Percentiles rank a stretch among this genome's conserved stretches.
These are phyloP conservation scores for Amphimedon queenslandica DNA, from an alignment of 37 sponge, comb jelly and placozoan genomes.

Conservation along the genomic window DNA sequence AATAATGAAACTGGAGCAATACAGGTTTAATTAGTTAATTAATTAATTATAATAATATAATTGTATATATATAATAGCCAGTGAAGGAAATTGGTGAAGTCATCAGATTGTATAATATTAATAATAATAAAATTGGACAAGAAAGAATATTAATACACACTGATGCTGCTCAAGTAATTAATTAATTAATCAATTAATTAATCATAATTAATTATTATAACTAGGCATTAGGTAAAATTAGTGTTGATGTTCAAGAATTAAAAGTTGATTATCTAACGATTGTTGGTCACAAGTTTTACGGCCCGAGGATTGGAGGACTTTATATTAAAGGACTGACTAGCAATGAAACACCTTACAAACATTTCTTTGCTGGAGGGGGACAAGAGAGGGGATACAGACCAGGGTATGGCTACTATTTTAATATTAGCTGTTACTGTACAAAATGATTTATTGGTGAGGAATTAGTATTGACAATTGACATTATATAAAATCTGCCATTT, in stretches of 20 bases:
- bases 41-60: neutral
- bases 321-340: constrained; percentile 56
- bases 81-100: constrained; percentile 41
- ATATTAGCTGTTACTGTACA: too few relatives aligned
- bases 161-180: constrained; percentile 50
- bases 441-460: too few relatives aligned
- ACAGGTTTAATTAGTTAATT: constrained; percentile 24
- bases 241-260: constrained; percentile 53
- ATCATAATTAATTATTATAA: neutral
- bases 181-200: neutral
- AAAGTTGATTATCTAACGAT: constrained; percentile 83
- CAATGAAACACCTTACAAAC: constrained; percentile 43
- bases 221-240: constrained; percentile 81
- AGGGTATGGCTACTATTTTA: constrained; percentile 66
- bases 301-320: constrained; percentile 87
- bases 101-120: constrained; percentile 14
- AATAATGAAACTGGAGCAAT: constrained; percentile 90
- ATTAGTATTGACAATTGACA: too few relatives aligned
- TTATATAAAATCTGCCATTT: too few relatives aligned
- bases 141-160: constrained; percentile 26
- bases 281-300: constrained; percentile 96
- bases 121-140: neutral
- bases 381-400: constrained; percentile 85
- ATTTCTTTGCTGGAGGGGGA: constrained; percentile 78
- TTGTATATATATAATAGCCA: constrained; percentile 51